These are phyloP conservation scores for Drosophila pseudotakahashii DNA, from an alignment of 2,888 invertebrate genomes.

Conservation along the genomic window DNA sequence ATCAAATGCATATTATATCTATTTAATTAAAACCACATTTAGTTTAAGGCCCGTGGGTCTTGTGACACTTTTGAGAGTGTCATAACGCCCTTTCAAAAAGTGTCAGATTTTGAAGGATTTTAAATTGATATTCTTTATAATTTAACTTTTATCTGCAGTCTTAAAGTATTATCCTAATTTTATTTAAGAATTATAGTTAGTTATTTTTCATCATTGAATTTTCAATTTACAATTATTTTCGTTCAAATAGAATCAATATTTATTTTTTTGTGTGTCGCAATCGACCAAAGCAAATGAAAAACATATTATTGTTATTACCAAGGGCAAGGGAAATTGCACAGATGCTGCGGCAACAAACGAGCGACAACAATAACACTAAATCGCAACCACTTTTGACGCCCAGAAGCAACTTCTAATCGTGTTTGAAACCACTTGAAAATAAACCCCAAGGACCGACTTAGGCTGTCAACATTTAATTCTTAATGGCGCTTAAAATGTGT, in stretches of 20 bases:
- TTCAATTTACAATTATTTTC: too few species aligned
- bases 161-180: too few species aligned
- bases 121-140: not conserved
- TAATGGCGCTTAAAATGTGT: constrained; percentile 38
- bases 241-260: not conserved
- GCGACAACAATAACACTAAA: constrained; percentile 1
- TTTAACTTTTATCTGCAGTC: not conserved
- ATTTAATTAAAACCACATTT: too few species aligned
- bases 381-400: constrained; percentile 1
- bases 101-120: too few species aligned
- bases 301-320: not conserved
- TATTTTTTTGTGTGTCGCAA: not conserved
- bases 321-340: not conserved
- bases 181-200: not conserved
- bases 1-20: too few species aligned
- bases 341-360: not conserved
- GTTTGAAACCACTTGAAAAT: constrained; percentile 23
- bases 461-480: constrained; percentile 40
- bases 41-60: too few species aligned
- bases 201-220: too few species aligned
- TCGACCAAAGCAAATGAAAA: not conserved
- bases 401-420: constrained; percentile 13
- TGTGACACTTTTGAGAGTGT: too few species aligned
- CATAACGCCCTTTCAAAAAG: too few species aligned
- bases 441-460: constrained; percentile 21